phyloP scores from a whole-genome alignment of 2,888 invertebrate species.

The Harpalus rubripes region DNA sequence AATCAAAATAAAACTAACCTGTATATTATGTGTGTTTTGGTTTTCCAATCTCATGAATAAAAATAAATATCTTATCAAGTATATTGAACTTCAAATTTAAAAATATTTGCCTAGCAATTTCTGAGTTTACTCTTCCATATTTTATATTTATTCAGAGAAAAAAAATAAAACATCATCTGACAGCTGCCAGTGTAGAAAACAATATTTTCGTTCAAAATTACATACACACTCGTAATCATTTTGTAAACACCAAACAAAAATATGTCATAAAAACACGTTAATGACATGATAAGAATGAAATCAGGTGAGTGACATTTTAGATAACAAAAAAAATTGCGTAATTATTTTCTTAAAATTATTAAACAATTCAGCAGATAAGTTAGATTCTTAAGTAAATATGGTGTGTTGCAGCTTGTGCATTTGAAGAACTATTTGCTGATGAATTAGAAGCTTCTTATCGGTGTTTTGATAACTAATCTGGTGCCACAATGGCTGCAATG shows the following conservation, averaged over 20 bases:
- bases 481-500: constrained; percentile 40
- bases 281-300: constrained; percentile 33
- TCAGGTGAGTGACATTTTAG: constrained; percentile 36
- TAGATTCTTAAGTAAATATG: neutral
- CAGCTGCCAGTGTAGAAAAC: constrained; percentile 19
- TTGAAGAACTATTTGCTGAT: constrained; percentile 10
- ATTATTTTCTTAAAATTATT: constrained; percentile 31
- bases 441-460: constrained; percentile 12
- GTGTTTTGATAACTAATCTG: constrained; percentile 47
- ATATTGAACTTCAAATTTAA: constrained; percentile 37
- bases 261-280: constrained; percentile 34
- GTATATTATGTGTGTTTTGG: neutral
- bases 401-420: neutral
- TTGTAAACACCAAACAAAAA: constrained; percentile 37
- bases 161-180: constrained; percentile 28
- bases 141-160: constrained; percentile 26
- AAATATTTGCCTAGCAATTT: constrained; percentile 41
- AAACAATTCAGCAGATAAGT: neutral
- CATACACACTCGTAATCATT: constrained; percentile 11
- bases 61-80: constrained; percentile 9
- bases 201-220: constrained; percentile 46
- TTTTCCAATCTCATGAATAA: neutral
- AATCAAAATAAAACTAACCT: too few relatives aligned
- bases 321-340: constrained; percentile 39
- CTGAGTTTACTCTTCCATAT: constrained; percentile 13